A percentile compares a stretch with the other conserved stretches of the same genome.
Evolutionary conservation across 1,140 invertebrate genomes (phyloP).

Genomic region (Streblospio benedicti): DNA sequence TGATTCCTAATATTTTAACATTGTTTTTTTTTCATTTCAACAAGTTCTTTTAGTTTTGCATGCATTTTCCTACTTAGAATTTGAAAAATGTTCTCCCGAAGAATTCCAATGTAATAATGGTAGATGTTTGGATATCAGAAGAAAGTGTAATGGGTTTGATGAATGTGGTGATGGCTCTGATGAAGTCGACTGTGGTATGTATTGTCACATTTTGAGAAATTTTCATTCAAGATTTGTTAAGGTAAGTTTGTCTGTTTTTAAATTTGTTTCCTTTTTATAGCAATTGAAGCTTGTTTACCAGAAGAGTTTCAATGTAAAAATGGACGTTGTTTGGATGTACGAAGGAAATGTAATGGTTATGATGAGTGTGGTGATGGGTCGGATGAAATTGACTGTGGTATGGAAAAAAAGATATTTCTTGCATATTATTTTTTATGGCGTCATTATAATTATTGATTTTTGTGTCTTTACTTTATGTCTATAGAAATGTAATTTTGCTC

Average conservation of each 20-base stretch:
- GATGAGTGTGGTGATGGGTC: slow-evolving; percentile 75
- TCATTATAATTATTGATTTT: no score
- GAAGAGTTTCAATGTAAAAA: slow-evolving; percentile 12
- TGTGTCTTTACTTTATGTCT: no score
- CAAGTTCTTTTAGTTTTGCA: no score
- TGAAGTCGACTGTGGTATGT: slow-evolving; percentile 58
- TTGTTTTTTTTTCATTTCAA: no score
- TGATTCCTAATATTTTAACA: no score
- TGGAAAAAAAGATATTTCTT: no score
- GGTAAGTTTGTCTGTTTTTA: background rate
- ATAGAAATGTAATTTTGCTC: no score
- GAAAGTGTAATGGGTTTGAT: slow-evolving; percentile 63
- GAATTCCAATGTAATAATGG: slow-evolving; percentile 13
- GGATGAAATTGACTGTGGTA: slow-evolving; percentile 77
- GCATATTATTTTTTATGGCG: no score
- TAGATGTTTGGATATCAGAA: slow-evolving; percentile 12
- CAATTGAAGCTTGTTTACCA: background rate
- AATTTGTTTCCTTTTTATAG: background rate
- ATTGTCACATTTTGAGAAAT: no score
- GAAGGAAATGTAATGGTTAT: slow-evolving; percentile 61
- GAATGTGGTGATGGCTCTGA: slow-evolving; percentile 81
- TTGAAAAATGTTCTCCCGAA: background rate
- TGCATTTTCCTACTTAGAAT: no score
- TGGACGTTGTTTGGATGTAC: slow-evolving; percentile 9
- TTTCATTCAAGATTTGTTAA: no score